Conservation (phyloP, 2,888 invertebrate genomes). For the Abrostola tripartita region DNA sequence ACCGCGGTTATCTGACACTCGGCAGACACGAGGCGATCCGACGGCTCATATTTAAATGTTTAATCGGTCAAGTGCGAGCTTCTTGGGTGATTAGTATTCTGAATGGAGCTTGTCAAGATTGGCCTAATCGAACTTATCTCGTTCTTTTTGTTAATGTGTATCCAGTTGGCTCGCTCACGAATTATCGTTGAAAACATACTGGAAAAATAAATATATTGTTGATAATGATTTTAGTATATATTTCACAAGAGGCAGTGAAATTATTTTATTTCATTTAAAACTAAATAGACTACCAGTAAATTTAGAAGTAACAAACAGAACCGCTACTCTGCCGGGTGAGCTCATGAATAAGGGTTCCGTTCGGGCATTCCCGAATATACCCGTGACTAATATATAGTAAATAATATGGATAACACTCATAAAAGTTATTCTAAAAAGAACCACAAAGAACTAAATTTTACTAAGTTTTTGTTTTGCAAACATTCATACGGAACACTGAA, state of each 20-base stretch:
- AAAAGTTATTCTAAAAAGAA: not conserved
- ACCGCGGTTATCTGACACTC: conserved; percentile 62
- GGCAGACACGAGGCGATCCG: conserved; percentile 42
- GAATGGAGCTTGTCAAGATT: conserved; percentile 5
- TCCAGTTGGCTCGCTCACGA: not conserved
- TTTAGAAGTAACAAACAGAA: too few species aligned
- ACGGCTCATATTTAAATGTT: conserved; percentile 36
- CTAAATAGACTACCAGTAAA: too few species aligned
- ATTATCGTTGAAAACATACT: not conserved
- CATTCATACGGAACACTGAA: conserved; percentile 18
- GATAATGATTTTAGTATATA: too few species aligned
- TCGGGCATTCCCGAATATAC: too few species aligned
- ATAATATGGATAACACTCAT: not conserved
- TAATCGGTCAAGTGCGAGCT: conserved; percentile 8
- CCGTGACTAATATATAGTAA: too few species aligned
- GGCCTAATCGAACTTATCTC: not conserved
- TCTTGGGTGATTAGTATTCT: not conserved
- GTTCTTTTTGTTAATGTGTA: not conserved
- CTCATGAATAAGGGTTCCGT: not conserved
- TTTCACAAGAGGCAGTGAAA: too few species aligned
- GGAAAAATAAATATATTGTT: too few species aligned
- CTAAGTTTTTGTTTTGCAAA: not conserved
- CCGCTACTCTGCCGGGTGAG: too few species aligned
- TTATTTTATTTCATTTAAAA: too few species aligned
- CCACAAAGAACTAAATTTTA: not conserved